A percentile compares a stretch with the other conserved stretches of the same genome.
These are phyloP conservation scores for Therioaphis trifolii DNA, from an alignment of 2,888 invertebrate genomes.

Conservation along the genomic window DNA sequence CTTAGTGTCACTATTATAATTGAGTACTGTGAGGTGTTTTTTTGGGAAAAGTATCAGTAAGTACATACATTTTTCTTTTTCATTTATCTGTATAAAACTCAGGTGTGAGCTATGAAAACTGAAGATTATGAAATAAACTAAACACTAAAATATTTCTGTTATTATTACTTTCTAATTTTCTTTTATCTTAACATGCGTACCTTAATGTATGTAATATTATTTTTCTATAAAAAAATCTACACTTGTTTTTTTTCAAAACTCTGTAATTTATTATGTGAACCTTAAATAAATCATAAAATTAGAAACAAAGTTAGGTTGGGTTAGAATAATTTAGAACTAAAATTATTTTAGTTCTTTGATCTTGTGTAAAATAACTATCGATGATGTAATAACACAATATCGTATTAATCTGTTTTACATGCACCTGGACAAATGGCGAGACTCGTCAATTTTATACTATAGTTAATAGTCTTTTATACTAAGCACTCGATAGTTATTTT, in stretches of 20 bases:
- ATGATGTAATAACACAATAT: background rate
- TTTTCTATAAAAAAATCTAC: too few relatives aligned
- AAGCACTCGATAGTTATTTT: background rate
- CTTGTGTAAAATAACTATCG: background rate
- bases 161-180: too few relatives aligned
- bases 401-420: background rate
- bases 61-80: background rate
- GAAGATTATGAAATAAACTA: background rate
- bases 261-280: too few relatives aligned
- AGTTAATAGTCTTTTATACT: constrained; percentile 12
- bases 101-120: background rate
- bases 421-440: constrained; percentile 11
- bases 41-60: background rate
- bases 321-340: background rate
- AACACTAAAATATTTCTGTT: background rate
- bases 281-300: too few relatives aligned
- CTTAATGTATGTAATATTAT: too few relatives aligned
- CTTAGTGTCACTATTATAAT: background rate
- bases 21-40: background rate
- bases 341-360: background rate
- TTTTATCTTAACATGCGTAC: too few relatives aligned
- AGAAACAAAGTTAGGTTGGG: too few relatives aligned
- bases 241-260: too few relatives aligned
- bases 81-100: background rate
- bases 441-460: background rate